These are phyloP conservation scores for Danio kyathit DNA, from an alignment of 2,797 vertebrate species.

Conservation along the genomic window DNA sequence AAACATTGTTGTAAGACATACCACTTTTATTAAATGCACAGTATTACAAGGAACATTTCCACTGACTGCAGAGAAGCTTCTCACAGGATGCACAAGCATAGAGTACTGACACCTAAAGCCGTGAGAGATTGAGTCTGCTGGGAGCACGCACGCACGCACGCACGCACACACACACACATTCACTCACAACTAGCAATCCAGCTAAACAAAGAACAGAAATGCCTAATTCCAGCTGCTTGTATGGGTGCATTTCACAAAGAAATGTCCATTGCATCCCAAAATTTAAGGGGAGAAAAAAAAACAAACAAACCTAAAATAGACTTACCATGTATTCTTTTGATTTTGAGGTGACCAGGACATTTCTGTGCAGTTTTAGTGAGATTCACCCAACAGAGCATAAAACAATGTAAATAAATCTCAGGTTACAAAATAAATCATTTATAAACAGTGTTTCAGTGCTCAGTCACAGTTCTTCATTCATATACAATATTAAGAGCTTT, in stretches of 20 bases:
- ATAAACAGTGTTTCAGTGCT: slow-evolving; percentile 86
- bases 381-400: slow-evolving; percentile 40
- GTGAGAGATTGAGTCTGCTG: slow-evolving; percentile 83
- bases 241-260: slow-evolving; percentile 63
- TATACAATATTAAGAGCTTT: slow-evolving; percentile 63
- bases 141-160: slow-evolving; percentile 63
- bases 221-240: slow-evolving; percentile 64
- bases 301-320: slow-evolving; percentile 66
- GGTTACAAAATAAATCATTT: slow-evolving; percentile 66
- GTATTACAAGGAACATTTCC: slow-evolving; percentile 97
- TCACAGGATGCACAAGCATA: slow-evolving; percentile 93
- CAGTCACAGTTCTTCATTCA: slow-evolving; percentile 88
- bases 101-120: slow-evolving; percentile 86
- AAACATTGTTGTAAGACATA: slow-evolving; percentile 83
- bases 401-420: slow-evolving; percentile 76
- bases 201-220: slow-evolving; percentile 61
- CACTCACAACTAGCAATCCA: slow-evolving; percentile 39
- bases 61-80: slow-evolving; percentile 96
- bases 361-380: not conserved
- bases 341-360: slow-evolving; percentile 7
- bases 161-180: slow-evolving; percentile 49
- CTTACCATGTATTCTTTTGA: slow-evolving; percentile 58
- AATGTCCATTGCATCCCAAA: slow-evolving; percentile 8
- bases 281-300: slow-evolving; percentile 65
- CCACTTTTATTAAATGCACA: slow-evolving; percentile 98